Conservation (phyloP, 35 echinoderm and acorn worm genomes). For the Diadema setosum region DNA sequence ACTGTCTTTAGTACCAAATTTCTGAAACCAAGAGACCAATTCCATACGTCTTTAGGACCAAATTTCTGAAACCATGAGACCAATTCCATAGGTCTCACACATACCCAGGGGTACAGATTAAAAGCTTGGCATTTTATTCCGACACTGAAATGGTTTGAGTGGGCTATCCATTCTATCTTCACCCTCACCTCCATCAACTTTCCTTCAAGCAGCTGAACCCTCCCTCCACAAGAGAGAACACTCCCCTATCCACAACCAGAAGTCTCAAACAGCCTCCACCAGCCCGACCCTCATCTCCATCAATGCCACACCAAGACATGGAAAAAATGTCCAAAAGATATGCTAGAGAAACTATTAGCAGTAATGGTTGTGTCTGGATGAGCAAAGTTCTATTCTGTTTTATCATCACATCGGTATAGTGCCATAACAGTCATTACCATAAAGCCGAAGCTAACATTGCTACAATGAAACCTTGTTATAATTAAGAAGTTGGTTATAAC, state of each 20-base stretch:
- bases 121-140: too few relatives aligned
- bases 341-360: neutral
- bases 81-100: too few relatives aligned
- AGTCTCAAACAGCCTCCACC: neutral
- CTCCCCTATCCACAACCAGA: neutral
- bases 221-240: neutral
- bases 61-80: too few relatives aligned
- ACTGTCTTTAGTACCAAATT: too few relatives aligned
- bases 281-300: neutral
- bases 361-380: neutral
- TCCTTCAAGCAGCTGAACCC: neutral
- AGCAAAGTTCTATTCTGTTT: neutral
- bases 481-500: too few relatives aligned
- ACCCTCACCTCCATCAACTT: neutral
- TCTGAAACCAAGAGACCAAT: too few relatives aligned
- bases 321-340: neutral
- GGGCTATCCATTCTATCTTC: too few relatives aligned
- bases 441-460: neutral
- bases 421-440: neutral
- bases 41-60: too few relatives aligned
- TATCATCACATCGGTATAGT: neutral
- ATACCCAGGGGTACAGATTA: too few relatives aligned
- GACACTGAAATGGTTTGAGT: too few relatives aligned
- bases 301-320: neutral
- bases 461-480: neutral